Percentiles rank a stretch among this genome's conserved stretches.
phyloP scores from a whole-genome alignment of 1,140 invertebrate genomes.

The Diabrotica virgifera region DNA sequence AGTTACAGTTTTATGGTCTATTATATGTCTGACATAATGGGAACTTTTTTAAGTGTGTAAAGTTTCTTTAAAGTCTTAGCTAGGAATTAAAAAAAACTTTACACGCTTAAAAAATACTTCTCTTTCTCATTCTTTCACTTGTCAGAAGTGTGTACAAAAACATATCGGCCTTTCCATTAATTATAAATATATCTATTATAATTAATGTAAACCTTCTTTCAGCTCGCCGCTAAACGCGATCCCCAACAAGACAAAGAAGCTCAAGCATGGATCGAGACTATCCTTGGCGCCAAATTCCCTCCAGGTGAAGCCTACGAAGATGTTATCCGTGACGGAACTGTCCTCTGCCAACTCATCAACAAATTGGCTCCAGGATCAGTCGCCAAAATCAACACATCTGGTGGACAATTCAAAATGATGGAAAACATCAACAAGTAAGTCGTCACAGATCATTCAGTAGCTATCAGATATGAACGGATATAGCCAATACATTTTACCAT shows the following conservation, averaged over 20 bases:
- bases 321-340: constrained; percentile 79
- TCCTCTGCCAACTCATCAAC: constrained; percentile 90
- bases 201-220: constrained; percentile 22
- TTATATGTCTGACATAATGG: too few species aligned
- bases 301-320: constrained; percentile 73
- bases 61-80: too few species aligned
- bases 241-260: constrained; percentile 83
- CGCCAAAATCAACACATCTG: constrained; percentile 82
- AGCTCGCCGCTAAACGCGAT: constrained; percentile 89
- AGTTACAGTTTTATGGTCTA: too few species aligned
- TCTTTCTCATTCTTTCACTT: too few species aligned
- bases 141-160: too few species aligned
- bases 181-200: too few species aligned
- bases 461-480: not conserved
- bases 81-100: too few species aligned
- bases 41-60: too few species aligned
- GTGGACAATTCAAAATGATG: constrained; percentile 93
- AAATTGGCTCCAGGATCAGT: constrained; percentile 78
- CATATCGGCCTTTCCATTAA: too few species aligned
- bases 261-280: constrained; percentile 86
- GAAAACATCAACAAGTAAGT: constrained; percentile 87
- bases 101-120: too few species aligned
- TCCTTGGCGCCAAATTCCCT: constrained; percentile 83
- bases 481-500: not conserved
- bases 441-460: not conserved